Evolutionary conservation across 2,888 invertebrate species (phyloP).

Genomic region (Trissolcus japonicus): DNA sequence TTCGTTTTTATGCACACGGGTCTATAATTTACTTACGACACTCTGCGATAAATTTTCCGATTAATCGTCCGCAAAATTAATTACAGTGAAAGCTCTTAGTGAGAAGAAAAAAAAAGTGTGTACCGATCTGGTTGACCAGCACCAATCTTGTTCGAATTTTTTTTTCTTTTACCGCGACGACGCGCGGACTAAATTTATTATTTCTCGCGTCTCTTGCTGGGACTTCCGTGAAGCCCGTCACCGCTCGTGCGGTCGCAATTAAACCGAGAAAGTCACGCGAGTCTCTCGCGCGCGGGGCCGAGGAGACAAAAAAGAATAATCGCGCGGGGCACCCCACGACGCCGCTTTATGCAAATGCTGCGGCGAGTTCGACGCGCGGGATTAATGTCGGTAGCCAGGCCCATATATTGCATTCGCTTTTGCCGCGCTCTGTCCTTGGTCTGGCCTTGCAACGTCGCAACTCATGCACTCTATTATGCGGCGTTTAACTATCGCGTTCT

Average conservation of each 20-base stretch:
- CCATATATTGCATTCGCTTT: slow-evolving; percentile 45
- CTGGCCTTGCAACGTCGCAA: slow-evolving; percentile 53
- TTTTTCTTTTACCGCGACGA: too few relatives aligned
- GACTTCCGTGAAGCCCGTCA: slow-evolving; percentile 37
- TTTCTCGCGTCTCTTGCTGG: not conserved
- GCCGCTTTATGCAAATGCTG: slow-evolving; percentile 45
- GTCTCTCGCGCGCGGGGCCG: slow-evolving; percentile 17
- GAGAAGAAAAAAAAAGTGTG: too few relatives aligned
- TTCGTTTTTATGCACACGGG: too few relatives aligned
- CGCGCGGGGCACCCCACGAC: too few relatives aligned
- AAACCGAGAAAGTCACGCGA: slow-evolving; percentile 47
- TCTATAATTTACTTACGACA: too few relatives aligned
- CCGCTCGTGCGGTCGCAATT: slow-evolving; percentile 30
- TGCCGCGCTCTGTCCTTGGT: slow-evolving; percentile 53
- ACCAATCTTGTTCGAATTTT: not conserved
- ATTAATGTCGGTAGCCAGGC: slow-evolving; percentile 45
- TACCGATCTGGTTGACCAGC: not conserved
- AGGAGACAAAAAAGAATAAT: not conserved
- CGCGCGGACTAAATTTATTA: not conserved
- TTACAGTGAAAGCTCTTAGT: too few relatives aligned
- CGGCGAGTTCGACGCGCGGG: slow-evolving; percentile 36
- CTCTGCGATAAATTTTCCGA: too few relatives aligned
- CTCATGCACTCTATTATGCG: slow-evolving; percentile 51
- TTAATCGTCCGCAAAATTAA: too few relatives aligned
- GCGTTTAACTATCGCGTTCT: slow-evolving; percentile 46